These are phyloP conservation scores for Gorsachius goisagi DNA, from an alignment of 2,113 vertebrate genomes.

Conservation along the genomic window DNA sequence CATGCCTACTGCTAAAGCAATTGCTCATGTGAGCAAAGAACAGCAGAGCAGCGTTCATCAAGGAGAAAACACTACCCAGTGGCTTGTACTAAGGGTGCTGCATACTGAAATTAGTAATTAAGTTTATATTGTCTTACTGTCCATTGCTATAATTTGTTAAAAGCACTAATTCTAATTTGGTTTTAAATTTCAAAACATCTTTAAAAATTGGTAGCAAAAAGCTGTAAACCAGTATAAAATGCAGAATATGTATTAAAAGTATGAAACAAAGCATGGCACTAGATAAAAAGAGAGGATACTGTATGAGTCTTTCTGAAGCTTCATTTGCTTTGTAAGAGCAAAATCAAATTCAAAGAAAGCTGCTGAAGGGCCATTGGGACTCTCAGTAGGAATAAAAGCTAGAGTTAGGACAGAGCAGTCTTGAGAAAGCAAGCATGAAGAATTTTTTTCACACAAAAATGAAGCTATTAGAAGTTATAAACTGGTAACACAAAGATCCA, in stretches of 20 bases:
- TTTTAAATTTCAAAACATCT: neutral
- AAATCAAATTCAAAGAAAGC: neutral
- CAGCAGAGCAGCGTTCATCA: fast-evolving
- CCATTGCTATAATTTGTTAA: neutral
- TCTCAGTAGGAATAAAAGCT: neutral
- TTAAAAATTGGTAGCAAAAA: neutral
- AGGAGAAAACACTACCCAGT: neutral
- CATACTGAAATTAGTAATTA: neutral
- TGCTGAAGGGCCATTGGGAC: neutral
- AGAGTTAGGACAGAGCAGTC: neutral
- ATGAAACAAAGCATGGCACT: neutral
- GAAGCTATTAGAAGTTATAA: neutral
- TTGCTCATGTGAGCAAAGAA: neutral
- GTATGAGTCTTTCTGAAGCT: neutral
- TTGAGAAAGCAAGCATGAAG: neutral
- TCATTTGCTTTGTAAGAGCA: neutral
- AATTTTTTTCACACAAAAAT: neutral
- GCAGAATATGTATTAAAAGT: neutral
- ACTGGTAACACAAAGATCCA: neutral
- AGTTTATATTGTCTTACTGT: neutral
- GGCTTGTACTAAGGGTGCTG: neutral
- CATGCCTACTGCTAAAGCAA: neutral
- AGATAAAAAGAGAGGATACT: neutral
- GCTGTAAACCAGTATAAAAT: neutral
- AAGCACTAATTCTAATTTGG: neutral